Percentiles rank a stretch among this genome's conserved stretches.
These are phyloP conservation scores for Buceros bicornis DNA, from an alignment of 2,797 vertebrate species.

Conservation along the genomic window DNA sequence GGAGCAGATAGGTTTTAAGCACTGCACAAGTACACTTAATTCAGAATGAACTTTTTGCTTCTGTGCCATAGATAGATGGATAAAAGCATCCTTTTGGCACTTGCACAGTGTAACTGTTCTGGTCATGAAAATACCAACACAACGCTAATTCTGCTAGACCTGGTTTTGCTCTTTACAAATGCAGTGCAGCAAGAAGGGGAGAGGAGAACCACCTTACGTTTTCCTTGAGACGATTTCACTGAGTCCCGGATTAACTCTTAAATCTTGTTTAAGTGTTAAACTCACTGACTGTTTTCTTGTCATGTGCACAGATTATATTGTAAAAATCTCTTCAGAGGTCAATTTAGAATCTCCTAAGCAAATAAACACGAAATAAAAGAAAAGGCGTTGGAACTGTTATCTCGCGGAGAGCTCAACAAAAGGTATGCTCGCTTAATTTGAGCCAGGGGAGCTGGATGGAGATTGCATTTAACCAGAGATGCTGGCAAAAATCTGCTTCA, in stretches of 20 bases:
- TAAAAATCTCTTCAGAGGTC: conserved; percentile 12
- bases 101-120: background rate
- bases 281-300: background rate
- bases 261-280: background rate
- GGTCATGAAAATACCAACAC: background rate
- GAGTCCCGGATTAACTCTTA: background rate
- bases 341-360: conserved; percentile 17
- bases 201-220: background rate
- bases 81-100: background rate
- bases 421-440: conserved; percentile 66
- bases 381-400: conserved; percentile 12
- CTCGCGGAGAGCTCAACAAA: conserved; percentile 20
- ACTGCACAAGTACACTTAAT: too few species aligned
- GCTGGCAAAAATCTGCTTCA: conserved; percentile 60
- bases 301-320: background rate
- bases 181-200: background rate
- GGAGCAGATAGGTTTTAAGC: background rate
- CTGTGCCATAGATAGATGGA: background rate
- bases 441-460: conserved; percentile 61
- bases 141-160: background rate
- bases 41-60: background rate
- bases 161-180: background rate
- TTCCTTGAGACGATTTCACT: background rate
- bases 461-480: conserved; percentile 60
- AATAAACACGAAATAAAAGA: conserved; percentile 42